Evolutionary conservation across 2,888 invertebrate genomes (phyloP), one percentile per base, ranked within the genome.

Genomic region (Deladenus siricidicola): DNA sequence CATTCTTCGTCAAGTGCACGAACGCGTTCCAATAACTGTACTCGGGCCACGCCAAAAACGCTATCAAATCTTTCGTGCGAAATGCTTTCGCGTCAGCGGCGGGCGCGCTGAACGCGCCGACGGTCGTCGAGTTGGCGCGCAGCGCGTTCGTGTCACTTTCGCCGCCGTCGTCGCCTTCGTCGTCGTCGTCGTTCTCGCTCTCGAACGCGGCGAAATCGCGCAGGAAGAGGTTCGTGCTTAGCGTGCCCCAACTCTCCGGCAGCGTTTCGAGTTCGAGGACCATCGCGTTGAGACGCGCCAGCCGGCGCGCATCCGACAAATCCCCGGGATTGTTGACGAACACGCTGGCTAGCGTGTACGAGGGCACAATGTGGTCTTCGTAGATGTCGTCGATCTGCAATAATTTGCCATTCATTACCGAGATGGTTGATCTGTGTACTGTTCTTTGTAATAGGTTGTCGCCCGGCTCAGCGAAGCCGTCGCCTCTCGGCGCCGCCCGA

Each of bases 21-120:
- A 72, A 70, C 57, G 71, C 73, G 50, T 65, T 63, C 74, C 74
- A 74, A 57, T 63, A 69, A 26, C 64, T 45, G 52, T 70, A 71
- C 52, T 74, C 74, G 2, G 73, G 73, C 73, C 73, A 74, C 24
- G 66, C 62, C 29, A 74, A 58, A 58, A 74, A 74, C 56, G 60
- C 62, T n/a, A 63, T 63, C 23, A 74, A 30, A 23, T 62, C 59
- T 8, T 58, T 51, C 17, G 34, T 17, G 43, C 17, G 17, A 17
- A 42, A 17, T n/a, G n/a, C n/a, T n/a, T n/a, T n/a, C n/a, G n/a
- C n/a, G 6, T 58, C 56, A n/a, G 39, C 54, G 29, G 42, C 56
- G 43, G 43, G 17, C 17, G 43, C 17, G 14, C 39, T 34, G 8
- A 10, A 6, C 39, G 14, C 39, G 8, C 14, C 39, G n/a, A n/a